Evolutionary conservation across 2,113 vertebrate species (phyloP).

Genomic region (Triplophysa rosa): DNA sequence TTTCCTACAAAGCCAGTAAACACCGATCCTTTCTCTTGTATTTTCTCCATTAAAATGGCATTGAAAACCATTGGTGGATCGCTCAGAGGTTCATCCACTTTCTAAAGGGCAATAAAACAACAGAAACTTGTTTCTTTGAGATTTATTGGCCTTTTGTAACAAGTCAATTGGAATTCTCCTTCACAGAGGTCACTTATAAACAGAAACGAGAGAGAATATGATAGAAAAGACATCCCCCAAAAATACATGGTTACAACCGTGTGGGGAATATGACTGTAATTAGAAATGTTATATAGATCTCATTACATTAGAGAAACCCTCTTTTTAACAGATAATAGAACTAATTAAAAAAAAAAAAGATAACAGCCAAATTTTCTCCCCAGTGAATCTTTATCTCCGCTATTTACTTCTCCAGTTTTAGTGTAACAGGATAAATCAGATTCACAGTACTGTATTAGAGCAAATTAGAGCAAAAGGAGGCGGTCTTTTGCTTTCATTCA

Average conservation of each 20-base stretch:
- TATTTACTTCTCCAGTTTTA: not conserved
- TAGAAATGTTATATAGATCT: too few relatives aligned
- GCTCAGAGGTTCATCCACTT: not conserved
- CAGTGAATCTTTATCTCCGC: not conserved
- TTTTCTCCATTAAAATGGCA: not conserved
- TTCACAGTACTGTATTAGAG: slow-evolving; percentile 3
- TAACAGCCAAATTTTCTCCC: not conserved
- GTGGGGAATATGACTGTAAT: too few relatives aligned
- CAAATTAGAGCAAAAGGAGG: not conserved
- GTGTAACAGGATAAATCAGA: not conserved
- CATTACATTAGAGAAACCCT: too few relatives aligned
- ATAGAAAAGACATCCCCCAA: not conserved
- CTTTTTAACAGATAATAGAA: too few relatives aligned
- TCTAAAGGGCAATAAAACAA: not conserved
- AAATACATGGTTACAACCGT: not conserved
- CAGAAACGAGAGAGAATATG: not conserved
- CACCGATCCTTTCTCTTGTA: not conserved
- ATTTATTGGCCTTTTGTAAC: not conserved
- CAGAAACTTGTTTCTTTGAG: too few relatives aligned
- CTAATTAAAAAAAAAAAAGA: not conserved
- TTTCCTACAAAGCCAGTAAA: too few relatives aligned
- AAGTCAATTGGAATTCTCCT: not conserved
- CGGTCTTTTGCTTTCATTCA: slow-evolving; percentile 29
- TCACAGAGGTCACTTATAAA: not conserved
- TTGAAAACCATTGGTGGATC: not conserved